A percentile compares a stretch with the other conserved stretches of the same genome.
These are phyloP conservation scores for Meriones unguiculatus DNA, from an alignment of 2,113 vertebrate genomes.

Conservation along the genomic window DNA sequence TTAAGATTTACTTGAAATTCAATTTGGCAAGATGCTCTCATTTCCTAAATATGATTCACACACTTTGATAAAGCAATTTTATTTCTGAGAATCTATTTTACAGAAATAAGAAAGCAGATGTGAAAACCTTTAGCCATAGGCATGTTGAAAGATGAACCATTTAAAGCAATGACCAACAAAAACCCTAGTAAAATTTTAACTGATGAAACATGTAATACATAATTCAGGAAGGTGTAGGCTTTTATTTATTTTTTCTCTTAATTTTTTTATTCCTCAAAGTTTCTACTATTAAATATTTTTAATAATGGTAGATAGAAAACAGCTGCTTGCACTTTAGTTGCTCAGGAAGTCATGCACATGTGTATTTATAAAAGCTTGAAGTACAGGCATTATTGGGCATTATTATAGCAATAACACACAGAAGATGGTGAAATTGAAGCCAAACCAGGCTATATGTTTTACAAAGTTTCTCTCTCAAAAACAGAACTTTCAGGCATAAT, in stretches of 20 bases:
- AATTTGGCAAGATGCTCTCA: neutral
- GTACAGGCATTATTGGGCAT: neutral
- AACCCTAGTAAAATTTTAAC: neutral
- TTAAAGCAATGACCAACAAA: neutral
- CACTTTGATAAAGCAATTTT: neutral
- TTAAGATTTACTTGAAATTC: slow-evolving; percentile 27
- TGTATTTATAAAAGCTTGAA: neutral
- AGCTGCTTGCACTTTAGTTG: neutral
- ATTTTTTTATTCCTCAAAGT: neutral
- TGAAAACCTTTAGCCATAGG: neutral
- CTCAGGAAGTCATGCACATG: neutral
- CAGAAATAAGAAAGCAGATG: neutral
- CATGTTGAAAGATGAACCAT: neutral
- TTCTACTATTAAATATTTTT: neutral
- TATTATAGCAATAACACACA: neutral
- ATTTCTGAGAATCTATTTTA: neutral
- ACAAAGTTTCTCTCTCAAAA: neutral
- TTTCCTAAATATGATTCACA: neutral
- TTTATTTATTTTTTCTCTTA: neutral
- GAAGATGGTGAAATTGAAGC: neutral
- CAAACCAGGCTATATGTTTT: neutral
- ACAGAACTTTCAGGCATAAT: neutral
- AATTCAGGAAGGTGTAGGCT: neutral
- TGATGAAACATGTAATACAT: neutral
- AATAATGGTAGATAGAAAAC: neutral